phyloP scores from a whole-genome alignment of 1,140 invertebrate genomes.

The Megalonaias nervosa region DNA sequence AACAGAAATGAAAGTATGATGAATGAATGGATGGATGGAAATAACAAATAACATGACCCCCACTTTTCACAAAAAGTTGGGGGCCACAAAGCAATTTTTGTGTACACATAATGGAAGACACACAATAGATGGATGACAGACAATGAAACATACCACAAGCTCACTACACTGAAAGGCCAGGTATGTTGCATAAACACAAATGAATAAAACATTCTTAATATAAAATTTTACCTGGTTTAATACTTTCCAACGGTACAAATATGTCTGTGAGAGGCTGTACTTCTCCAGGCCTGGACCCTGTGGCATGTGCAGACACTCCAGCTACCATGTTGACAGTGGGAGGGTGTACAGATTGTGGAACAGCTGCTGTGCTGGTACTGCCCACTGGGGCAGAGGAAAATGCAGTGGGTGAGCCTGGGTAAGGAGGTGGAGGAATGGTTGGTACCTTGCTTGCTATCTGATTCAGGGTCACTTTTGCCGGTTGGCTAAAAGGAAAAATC shows the following conservation, averaged over 20 bases:
- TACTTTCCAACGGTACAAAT: conserved; percentile 81
- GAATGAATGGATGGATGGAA: no score
- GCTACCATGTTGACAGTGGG: conserved; percentile 11
- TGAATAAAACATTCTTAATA: no score
- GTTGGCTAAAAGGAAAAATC: conserved; percentile 69
- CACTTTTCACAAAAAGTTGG: no score
- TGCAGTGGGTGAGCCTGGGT: conserved; percentile 2
- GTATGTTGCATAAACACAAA: no score
- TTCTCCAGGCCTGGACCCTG: conserved; percentile 49
- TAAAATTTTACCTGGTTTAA: conserved; percentile 79
- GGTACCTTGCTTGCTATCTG: conserved; percentile 71
- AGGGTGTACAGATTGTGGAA: conserved; percentile 19
- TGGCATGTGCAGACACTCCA: conserved; percentile 22
- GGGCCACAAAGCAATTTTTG: no score
- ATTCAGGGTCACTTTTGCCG: conserved; percentile 82
- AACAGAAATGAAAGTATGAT: no score
- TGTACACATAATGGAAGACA: no score
- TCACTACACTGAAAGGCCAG: no score
- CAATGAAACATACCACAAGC: no score
- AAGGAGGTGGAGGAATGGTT: conserved; percentile 4
- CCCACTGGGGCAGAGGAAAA: background rate
- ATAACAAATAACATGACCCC: no score
- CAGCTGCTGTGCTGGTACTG: conserved; percentile 13
- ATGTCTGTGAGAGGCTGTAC: conserved; percentile 78
- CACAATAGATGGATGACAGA: no score